Conservation (phyloP, 2,888 invertebrate species). For the Chrysolina americana region DNA sequence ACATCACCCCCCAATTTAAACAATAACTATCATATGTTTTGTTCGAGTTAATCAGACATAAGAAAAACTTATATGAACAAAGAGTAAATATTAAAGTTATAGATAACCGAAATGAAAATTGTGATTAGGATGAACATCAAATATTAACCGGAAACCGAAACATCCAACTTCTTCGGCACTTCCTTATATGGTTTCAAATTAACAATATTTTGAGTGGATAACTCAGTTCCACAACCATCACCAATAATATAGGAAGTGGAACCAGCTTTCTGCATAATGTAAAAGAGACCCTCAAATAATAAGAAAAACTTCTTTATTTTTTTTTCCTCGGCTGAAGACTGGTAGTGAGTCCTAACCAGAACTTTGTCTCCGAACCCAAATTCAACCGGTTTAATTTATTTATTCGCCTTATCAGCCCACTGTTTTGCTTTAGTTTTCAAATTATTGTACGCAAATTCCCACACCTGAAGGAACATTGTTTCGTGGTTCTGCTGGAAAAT, state of each 20-base stretch:
- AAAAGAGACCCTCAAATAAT: neutral
- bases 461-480: too few species aligned
- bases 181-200: neutral
- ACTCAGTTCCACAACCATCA: neutral
- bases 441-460: neutral
- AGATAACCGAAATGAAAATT: too few species aligned
- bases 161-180: too few species aligned
- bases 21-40: too few species aligned
- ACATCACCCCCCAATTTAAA: too few species aligned
- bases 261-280: neutral
- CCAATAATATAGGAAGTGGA: neutral
- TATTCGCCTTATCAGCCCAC: neutral
- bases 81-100: too few species aligned
- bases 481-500: neutral
- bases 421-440: neutral
- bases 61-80: too few species aligned
- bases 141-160: too few species aligned
- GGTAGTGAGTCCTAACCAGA: neutral
- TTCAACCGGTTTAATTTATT: neutral
- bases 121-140: too few species aligned
- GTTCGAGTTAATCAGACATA: too few species aligned
- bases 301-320: too few species aligned
- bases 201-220: neutral
- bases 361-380: neutral
- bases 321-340: neutral